Base-by-base conservation (phyloP, 2,797 vertebrate species). In the Amniataba percoides region DNA sequence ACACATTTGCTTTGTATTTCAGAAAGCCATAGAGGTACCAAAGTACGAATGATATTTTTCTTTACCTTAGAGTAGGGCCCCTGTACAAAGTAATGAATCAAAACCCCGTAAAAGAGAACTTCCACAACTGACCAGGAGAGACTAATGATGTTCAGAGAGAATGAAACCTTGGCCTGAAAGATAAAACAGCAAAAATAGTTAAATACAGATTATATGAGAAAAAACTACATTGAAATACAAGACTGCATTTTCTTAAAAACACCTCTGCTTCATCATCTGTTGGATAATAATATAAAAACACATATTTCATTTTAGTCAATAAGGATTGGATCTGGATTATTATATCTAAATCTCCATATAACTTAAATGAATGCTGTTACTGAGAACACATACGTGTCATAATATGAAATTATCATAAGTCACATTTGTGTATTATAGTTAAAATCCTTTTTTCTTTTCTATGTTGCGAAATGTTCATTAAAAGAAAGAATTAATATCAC, bases 141-240 rank as follows among this genome's bases (percentile, higher is more conserved):
- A 66, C 93, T 77, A 19, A 94, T 19, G 36, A 95, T 93, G 90
- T 96, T 95, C 70, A 95, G 55, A 3, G 87, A 78, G 65, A 96
- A 94, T 0, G 94, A 94, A 52, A 93, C 63, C 72, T 95, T 96
- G 16, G 88, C 57, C 95, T 96, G 83, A n/a, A 77, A 67, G 36
- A 14, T 59, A 8, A 71, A 19, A n/a, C 34, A 34, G 34, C 7
- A 7, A 34, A 36, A 59, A 3, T 39, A 1, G 19, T 36, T 8
- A 70, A 2, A 19, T 1, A 18, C 12, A 58, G 34, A 58, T 56
- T 39, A n/a, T 15, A n/a, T 15, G 4, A 27, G 27, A n/a, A 1
- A 51, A 18, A 12, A 3, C 39, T 2, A 27, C 46, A 7, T 45
- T 27, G 8, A n/a, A 52, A 59, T 65, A 7, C 15, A 58, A 15